A percentile compares a stretch with the other conserved stretches of the same genome.
Evolutionary conservation across 2,888 invertebrate species (phyloP).

Genomic region (Cynaeus angustus): DNA sequence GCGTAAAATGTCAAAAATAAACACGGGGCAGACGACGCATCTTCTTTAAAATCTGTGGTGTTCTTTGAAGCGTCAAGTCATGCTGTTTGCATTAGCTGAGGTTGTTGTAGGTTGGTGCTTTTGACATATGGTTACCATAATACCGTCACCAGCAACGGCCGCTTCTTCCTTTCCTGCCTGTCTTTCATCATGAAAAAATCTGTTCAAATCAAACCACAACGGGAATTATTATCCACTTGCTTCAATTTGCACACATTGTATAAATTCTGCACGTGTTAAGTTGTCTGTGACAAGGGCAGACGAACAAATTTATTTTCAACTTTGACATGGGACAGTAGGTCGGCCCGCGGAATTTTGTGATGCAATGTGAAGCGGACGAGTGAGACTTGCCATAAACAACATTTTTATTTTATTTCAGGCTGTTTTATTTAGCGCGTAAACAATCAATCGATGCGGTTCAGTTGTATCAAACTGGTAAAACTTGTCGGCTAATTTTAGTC

Average conservation of each 20-base stretch:
- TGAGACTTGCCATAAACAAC: no score
- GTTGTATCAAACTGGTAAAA: no score
- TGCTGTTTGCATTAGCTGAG: slow-evolving; percentile 49
- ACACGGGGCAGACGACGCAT: slow-evolving; percentile 40
- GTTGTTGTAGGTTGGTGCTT: slow-evolving; percentile 50
- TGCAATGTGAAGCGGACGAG: no score
- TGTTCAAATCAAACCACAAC: slow-evolving; percentile 33
- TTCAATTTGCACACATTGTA: slow-evolving; percentile 34
- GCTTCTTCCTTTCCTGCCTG: slow-evolving; percentile 55
- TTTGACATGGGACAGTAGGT: no score
- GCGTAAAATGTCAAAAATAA: slow-evolving; percentile 46
- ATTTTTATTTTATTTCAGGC: no score
- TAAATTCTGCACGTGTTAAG: slow-evolving; percentile 32
- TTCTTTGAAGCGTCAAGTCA: slow-evolving; percentile 47
- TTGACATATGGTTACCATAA: slow-evolving; percentile 61
- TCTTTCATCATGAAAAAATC: slow-evolving; percentile 20
- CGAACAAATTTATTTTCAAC: no score
- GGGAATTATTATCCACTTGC: slow-evolving; percentile 41
- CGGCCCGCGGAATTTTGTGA: no score
- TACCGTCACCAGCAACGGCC: slow-evolving; percentile 54
- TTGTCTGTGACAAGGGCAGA: slow-evolving; percentile 42
- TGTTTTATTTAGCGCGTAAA: no score
- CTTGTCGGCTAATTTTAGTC: no score
- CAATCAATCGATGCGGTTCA: no score
- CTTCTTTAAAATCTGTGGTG: slow-evolving; percentile 38